Conservation (phyloP, 1,140 invertebrate species). For the Micrasema longulum region DNA sequence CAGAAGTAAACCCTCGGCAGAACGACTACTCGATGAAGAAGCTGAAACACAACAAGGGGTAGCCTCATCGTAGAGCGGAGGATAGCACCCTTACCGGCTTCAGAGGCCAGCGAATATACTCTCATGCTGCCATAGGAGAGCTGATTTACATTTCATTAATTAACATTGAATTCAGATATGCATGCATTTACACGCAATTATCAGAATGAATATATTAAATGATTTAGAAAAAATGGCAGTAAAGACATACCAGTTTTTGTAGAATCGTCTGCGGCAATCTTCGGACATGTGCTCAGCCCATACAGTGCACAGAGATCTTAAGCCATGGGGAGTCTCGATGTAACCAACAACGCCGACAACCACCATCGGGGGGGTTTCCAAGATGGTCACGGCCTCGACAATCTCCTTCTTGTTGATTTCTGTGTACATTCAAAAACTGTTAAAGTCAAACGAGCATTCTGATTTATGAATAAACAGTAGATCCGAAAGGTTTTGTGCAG, state of each 20-base stretch:
- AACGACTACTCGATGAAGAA: too few relatives aligned
- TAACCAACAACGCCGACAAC: conserved; percentile 98
- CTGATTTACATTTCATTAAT: conserved; percentile 59
- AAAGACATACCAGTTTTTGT: conserved; percentile 97
- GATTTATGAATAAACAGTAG: too few relatives aligned
- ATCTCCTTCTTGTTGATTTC: conserved; percentile 99
- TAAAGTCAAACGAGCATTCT: neutral
- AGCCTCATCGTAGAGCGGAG: conserved; percentile 76
- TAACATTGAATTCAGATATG: neutral
- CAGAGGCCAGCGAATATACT: conserved; percentile 65
- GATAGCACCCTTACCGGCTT: conserved; percentile 61
- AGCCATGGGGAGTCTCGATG: conserved; percentile 97
- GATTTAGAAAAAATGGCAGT: too few relatives aligned
- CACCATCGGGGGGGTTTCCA: conserved; percentile 98
- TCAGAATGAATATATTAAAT: neutral
- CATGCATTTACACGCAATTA: neutral
- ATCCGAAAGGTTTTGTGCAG: conserved; percentile 60
- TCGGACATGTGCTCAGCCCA: conserved; percentile 99
- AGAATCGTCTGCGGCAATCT: conserved; percentile 97
- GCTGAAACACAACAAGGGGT: conserved; percentile 60
- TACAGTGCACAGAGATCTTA: conserved; percentile 93
- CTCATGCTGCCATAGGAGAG: conserved; percentile 78
- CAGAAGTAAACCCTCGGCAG: conserved; percentile 34
- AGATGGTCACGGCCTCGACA: conserved; percentile 97
- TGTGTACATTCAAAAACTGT: conserved; percentile 62